Evolutionary conservation across 2,797 vertebrate species (phyloP).

Genomic region (Babyrousa celebensis): DNA sequence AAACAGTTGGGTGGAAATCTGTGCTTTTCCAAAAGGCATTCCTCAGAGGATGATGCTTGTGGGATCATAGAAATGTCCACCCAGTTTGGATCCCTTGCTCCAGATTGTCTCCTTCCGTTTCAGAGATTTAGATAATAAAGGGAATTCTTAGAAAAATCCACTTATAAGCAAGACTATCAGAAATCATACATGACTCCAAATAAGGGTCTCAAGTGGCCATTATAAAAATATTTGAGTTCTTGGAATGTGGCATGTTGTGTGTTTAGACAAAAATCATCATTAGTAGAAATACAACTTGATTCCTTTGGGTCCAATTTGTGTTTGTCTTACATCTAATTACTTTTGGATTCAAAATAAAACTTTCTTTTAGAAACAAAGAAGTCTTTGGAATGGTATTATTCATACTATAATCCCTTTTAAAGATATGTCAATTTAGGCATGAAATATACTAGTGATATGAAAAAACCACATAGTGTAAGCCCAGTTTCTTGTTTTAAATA

Average conservation of each 20-base stretch:
- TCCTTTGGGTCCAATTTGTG: slow-evolving; percentile 58
- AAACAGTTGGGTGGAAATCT: slow-evolving; percentile 5
- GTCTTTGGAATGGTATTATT: slow-evolving; percentile 65
- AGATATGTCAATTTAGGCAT: neutral
- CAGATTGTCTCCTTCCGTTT: slow-evolving; percentile 37
- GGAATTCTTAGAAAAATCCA: slow-evolving; percentile 68
- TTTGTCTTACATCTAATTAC: slow-evolving; percentile 66
- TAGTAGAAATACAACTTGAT: slow-evolving; percentile 59
- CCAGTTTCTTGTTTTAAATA: slow-evolving; percentile 58
- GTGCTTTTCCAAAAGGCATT: slow-evolving; percentile 19
- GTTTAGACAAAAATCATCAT: slow-evolving; percentile 65
- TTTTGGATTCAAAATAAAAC: slow-evolving; percentile 67
- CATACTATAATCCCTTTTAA: slow-evolving; percentile 7
- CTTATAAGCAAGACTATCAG: slow-evolving; percentile 58
- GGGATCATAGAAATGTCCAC: neutral
- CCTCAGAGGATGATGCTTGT: neutral
- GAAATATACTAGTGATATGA: neutral
- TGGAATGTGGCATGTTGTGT: slow-evolving; percentile 58
- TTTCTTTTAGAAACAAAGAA: slow-evolving; percentile 57
- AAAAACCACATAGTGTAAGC: neutral
- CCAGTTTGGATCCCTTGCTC: neutral
- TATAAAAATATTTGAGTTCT: slow-evolving; percentile 72
- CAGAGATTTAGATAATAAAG: slow-evolving; percentile 64
- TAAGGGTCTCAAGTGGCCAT: slow-evolving; percentile 58
- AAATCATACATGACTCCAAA: slow-evolving; percentile 63